Evolutionary conservation across 2,113 vertebrate species (phyloP), one percentile per base, ranked within the genome.

Genomic region (Eleginops maclovinus): DNA sequence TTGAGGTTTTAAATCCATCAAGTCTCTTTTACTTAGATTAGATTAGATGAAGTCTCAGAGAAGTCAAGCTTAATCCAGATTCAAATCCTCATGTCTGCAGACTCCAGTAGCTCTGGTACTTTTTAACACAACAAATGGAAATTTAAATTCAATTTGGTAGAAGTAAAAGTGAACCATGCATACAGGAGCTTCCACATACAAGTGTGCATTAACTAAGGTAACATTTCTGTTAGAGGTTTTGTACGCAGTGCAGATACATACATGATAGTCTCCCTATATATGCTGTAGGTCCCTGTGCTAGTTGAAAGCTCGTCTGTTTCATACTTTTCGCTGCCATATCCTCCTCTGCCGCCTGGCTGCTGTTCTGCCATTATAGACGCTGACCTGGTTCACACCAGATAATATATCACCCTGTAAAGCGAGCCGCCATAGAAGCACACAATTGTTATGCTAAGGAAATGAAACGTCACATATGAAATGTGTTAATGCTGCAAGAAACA

Each of bases 381-480:
- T 82, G 87, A 87, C 90, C 89, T 85, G 87, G 62, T 91, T 91
- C 86, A 82, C 89, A 85, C 84, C 78, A 87, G 81, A 91, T 90
- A 75, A 77, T 85, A 77, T 93, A 85, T 84, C 89, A 90, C 76
- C 41, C 21, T 75, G 81, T 89, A 87, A 91, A 87, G 84, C 40
- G 28, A 82, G 77, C 62, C 24, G 53, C 75, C 63, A n/a, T 73
- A 60, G 41, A 69, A 50, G 75, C 67, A 53, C 80, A 60, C 49
- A 19, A 77, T 79, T 91, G 86, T 94, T 90, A 75, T 80, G 67
- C 51, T 88, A 77, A 88, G 91, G 82, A 94, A 93, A 93, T 90
- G 75, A 91, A 90, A 91, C 62, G 81, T 87, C 87, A 86, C 74
- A 31, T 82, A 71, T 85, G 78, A 87, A 90, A 88, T 70, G 88